Conservation (phyloP, 2,888 invertebrate species). For the Tyria jacobaeae region DNA sequence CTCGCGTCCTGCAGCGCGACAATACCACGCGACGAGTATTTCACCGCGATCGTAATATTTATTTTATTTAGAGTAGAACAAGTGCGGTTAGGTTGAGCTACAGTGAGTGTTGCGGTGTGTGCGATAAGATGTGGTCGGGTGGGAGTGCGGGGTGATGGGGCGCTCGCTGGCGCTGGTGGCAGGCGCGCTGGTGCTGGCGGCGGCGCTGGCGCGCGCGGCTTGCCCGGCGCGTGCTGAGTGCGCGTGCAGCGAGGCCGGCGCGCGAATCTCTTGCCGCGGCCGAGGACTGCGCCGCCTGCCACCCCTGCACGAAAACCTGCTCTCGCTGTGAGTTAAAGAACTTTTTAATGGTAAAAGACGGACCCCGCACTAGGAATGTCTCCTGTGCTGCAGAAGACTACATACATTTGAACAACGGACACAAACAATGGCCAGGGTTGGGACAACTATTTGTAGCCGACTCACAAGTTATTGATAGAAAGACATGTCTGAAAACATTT, state of each 20-base stretch:
- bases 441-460: too few relatives aligned
- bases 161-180: slow-evolving; percentile 59
- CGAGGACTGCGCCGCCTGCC: slow-evolving; percentile 66
- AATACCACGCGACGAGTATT: slow-evolving; percentile 7
- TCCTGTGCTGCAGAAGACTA: too few relatives aligned
- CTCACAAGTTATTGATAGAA: too few relatives aligned
- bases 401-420: too few relatives aligned
- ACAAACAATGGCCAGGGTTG: too few relatives aligned
- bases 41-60: not conserved
- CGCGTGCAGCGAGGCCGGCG: slow-evolving; percentile 66
- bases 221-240: slow-evolving; percentile 59
- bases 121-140: slow-evolving; percentile 2
- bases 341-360: too few relatives aligned
- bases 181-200: slow-evolving; percentile 82
- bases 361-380: too few relatives aligned
- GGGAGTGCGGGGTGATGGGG: slow-evolving; percentile 12
- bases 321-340: slow-evolving; percentile 67
- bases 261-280: slow-evolving; percentile 66
- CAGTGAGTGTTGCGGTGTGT: slow-evolving; percentile 1
- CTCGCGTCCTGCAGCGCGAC: not conserved
- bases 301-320: slow-evolving; percentile 63
- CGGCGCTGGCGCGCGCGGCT: slow-evolving; percentile 50
- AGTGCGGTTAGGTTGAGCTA: not conserved
- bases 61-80: not conserved
- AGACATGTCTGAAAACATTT: not conserved